Evolutionary conservation across 1,140 invertebrate genomes (phyloP), one percentile per base, ranked within the genome.

Genomic region (Drosophila santomea): DNA sequence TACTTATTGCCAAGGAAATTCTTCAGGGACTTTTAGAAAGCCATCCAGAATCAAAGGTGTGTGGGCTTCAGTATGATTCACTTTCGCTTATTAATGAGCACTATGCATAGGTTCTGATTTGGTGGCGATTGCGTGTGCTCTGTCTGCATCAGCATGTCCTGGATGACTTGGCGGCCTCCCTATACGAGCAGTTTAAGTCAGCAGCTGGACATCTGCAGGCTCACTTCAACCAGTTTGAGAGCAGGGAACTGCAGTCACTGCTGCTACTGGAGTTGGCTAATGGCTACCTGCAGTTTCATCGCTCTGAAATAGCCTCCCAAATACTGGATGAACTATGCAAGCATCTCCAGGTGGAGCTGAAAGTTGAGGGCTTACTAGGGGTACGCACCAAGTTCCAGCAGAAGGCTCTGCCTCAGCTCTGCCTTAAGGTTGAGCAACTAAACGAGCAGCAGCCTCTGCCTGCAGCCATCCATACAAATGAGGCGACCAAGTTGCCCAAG

Each of bases 341-440:
- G 15, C 74, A 94, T 25, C 92, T 96, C 28, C 94, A 95, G 45
- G 90, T 98, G 48, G 94, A 94, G 48, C 93, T 97, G 28, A 93
- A 95, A 43, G 92, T 76, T 23, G 88, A 91, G 61, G 97, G 97
- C 72, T 93, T 95, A 14, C 92, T 99, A 50, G 98, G 98, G 8
- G 97, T 97, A 92, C 94, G 98, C 64, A 99, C 98, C 15, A 96
- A 96, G 86, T 98, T 95, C 92, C 98, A 99, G 92, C 93, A 95
- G 78, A 95, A 96, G 55, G 94, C 96, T 43, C 93, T 97, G 23
- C 94, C 98, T 0, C 98, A 99, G 86, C 93, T 99, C 38, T 94
- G 95, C 17, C 90, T 99, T 0, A 91, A 82, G 78, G 93, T 60
- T 45, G 92, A 78, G 67, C 80, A 67, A 63, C 71, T 28, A 32